Base-by-base conservation (phyloP, 1,140 invertebrate genomes). In the Monochamus saltuarius region DNA sequence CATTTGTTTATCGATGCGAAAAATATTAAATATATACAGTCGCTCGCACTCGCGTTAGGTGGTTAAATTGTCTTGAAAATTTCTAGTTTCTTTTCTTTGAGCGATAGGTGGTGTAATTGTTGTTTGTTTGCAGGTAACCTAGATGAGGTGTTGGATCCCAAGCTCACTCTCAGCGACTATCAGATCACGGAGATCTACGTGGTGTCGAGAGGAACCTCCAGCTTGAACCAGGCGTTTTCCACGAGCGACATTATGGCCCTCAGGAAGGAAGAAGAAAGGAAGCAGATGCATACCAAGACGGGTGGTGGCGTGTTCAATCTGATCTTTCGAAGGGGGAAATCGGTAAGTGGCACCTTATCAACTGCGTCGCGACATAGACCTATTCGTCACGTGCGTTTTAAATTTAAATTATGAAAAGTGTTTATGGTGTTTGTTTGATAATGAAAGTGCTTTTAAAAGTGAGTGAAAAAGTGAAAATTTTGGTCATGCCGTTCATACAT, bases 111-210 rank as follows among this genome's bases (percentile, higher is more conserved):
- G n/a, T 40, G 11, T 40, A 14, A n/a, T 40, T 14, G 11, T 8
- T n/a, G 38, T 40, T 8, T 40, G 4, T 40, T 78, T 79, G 2
- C 76, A 88, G 86, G 78, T 34, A 85, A 87, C 72, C 70, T 86
- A 59, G 84, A 86, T 58, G 80, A 87, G 69, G 78, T 79, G 17
- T 73, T 88, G 61, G 79, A 84, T 50, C 76, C 83, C 7, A 79
- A 79, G 34, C 73, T 83, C 42, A 82, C 81, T 1, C 70, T 89
- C 35, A 83, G 81, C 38, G 87, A 89, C 65, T 87, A 87, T 66
- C 81, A 84, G 58, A 79, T 88, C 13, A 85, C 86, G 56, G 86
- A 88, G 73, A 81, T 89, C 13, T 81, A 82, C 35, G 72, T 88
- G 14, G 85, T 85, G 14, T 76, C 81, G 1, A 83, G 81, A 52